Percentiles rank a stretch among this genome's conserved stretches.
phyloP scores from a whole-genome alignment of 2,888 invertebrate genomes.

The Pherbina coryleti region DNA sequence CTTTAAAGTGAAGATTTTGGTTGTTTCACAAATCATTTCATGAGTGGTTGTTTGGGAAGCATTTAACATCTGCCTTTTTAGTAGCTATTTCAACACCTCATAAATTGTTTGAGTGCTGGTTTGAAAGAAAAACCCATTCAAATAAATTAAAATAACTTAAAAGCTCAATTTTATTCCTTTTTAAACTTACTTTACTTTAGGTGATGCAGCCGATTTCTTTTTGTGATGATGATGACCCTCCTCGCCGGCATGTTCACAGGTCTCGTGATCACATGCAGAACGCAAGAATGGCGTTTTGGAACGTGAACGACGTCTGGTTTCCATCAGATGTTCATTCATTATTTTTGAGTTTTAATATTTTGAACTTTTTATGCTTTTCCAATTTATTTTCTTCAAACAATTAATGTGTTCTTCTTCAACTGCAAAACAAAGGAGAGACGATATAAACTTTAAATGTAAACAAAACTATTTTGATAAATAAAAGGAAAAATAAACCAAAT shows the following conservation, averaged over 20 bases:
- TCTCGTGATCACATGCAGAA: constrained; percentile 74
- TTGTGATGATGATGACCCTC: constrained; percentile 70
- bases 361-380: neutral
- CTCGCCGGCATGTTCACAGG: constrained; percentile 72
- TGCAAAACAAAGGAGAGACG: neutral
- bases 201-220: constrained; percentile 59
- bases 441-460: neutral
- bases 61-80: too few relatives aligned
- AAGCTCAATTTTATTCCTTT: neutral
- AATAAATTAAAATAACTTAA: too few relatives aligned
- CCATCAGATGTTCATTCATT: constrained; percentile 68
- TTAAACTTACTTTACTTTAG: constrained; percentile 64
- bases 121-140: too few relatives aligned
- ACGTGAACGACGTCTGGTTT: constrained; percentile 78
- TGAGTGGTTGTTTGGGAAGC: too few relatives aligned
- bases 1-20: too few relatives aligned
- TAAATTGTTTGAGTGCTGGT: too few relatives aligned
- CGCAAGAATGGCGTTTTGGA: constrained; percentile 78
- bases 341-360: neutral
- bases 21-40: too few relatives aligned
- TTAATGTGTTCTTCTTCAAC: neutral
- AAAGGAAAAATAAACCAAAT: neutral
- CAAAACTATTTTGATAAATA: neutral
- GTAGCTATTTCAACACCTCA: too few relatives aligned
- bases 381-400: neutral